phyloP scores from a whole-genome alignment of 2,797 vertebrate genomes.

The Chaetodon trifasciatus region DNA sequence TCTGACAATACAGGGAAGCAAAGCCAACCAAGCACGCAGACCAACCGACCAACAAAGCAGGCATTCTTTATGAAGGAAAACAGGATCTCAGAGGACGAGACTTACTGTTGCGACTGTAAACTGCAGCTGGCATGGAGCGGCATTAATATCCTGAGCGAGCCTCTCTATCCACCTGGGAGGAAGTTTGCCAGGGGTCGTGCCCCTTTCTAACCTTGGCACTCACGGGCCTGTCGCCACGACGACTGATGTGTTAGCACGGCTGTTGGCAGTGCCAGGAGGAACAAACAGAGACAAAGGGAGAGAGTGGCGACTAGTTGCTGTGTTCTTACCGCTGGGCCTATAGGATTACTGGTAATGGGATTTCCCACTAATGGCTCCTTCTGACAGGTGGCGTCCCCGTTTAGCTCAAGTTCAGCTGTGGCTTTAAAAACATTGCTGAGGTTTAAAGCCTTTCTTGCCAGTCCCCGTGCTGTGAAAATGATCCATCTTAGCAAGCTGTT shows the following conservation, averaged over 20 bases:
- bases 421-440: constrained; percentile 66
- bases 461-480: constrained; percentile 11
- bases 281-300: constrained; percentile 11
- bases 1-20: constrained; percentile 1
- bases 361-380: constrained; percentile 76
- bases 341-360: constrained; percentile 85
- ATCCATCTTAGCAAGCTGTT: constrained; percentile 23
- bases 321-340: constrained; percentile 52
- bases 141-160: constrained; percentile 70
- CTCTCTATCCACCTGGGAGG: constrained; percentile 56
- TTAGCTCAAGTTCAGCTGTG: constrained; percentile 77
- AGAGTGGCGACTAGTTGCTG: constrained; percentile 37
- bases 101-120: constrained; percentile 73
- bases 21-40: constrained; percentile 1
- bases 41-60: too few species aligned
- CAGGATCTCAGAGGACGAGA: constrained; percentile 9
- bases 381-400: constrained; percentile 81
- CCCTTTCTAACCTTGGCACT: constrained; percentile 63
- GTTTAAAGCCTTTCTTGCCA: constrained; percentile 43
- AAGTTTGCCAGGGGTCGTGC: constrained; percentile 68
- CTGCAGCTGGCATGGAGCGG: constrained; percentile 74
- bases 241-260: constrained; percentile 30
- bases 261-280: constrained; percentile 38
- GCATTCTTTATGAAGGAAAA: neutral
- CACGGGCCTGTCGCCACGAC: constrained; percentile 47